phyloP scores from a whole-genome alignment of 2,797 vertebrate genomes.

The Notolabrus celidotus region DNA sequence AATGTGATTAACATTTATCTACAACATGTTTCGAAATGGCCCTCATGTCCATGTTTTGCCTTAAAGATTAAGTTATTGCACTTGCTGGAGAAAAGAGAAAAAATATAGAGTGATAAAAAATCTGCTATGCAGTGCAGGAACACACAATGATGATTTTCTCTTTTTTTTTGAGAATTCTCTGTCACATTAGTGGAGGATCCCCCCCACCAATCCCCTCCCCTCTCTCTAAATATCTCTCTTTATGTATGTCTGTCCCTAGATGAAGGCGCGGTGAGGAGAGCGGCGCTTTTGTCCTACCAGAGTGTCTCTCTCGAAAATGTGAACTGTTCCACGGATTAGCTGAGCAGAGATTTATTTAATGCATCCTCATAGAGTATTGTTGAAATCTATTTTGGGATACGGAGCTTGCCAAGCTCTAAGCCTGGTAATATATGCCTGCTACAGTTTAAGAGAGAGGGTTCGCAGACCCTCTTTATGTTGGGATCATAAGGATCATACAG shows the following conservation, averaged over 20 bases:
- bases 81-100: conserved; percentile 59
- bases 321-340: conserved; percentile 90
- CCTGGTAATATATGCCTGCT: conserved; percentile 91
- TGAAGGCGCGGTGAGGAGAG: conserved; percentile 83
- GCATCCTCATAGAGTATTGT: conserved; percentile 90
- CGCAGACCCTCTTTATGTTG: conserved; percentile 86
- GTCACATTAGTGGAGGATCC: conserved; percentile 84
- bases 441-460: conserved; percentile 89
- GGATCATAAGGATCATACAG: conserved; percentile 86
- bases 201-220: conserved; percentile 54
- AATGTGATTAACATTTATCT: conserved; percentile 91
- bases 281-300: conserved; percentile 84
- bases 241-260: conserved; percentile 85
- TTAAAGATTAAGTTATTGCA: conserved; percentile 85
- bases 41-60: conserved; percentile 83
- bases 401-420: conserved; percentile 88
- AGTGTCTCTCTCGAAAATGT: conserved; percentile 84
- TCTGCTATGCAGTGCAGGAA: conserved; percentile 80
- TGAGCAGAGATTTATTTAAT: conserved; percentile 90
- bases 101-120: conserved; percentile 78
- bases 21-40: conserved; percentile 88
- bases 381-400: conserved; percentile 90
- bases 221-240: conserved; percentile 84
- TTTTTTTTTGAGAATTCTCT: conserved; percentile 70
- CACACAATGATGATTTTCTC: conserved; percentile 74